These are phyloP conservation scores for Plutella xylostella DNA, from an alignment of 2,888 invertebrate genomes.

Conservation along the genomic window DNA sequence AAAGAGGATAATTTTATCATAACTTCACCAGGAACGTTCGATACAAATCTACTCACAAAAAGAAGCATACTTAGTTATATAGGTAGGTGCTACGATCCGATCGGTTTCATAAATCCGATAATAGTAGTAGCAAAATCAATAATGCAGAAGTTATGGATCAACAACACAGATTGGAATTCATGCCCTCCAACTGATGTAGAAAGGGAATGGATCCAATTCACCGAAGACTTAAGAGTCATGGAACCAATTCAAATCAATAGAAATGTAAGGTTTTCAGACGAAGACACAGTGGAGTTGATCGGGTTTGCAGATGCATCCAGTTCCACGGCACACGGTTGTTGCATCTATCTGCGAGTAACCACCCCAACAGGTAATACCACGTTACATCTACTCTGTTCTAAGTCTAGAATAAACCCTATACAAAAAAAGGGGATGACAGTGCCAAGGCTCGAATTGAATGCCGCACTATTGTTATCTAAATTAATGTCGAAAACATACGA, in stretches of 20 bases:
- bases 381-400: slow-evolving; percentile 14
- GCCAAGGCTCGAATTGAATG: slow-evolving; percentile 16
- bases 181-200: slow-evolving; percentile 2
- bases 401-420: slow-evolving; percentile 15
- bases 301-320: slow-evolving; percentile 16
- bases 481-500: slow-evolving; percentile 10
- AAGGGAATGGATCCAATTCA: slow-evolving; percentile 10
- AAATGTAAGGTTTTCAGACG: not conserved
- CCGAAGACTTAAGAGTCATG: slow-evolving; percentile 9
- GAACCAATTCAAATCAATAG: slow-evolving; percentile 6
- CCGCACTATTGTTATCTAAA: slow-evolving; percentile 14
- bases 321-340: slow-evolving; percentile 15
- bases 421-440: slow-evolving; percentile 12
- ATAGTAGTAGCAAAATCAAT: slow-evolving; percentile 12
- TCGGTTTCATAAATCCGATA: slow-evolving; percentile 14
- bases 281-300: slow-evolving; percentile 2
- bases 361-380: slow-evolving; percentile 8
- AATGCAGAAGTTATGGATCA: slow-evolving; percentile 14
- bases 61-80: slow-evolving; percentile 12
- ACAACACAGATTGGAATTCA: slow-evolving; percentile 12
- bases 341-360: slow-evolving; percentile 14
- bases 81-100: slow-evolving; percentile 14
- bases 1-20: slow-evolving; percentile 3
- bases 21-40: slow-evolving; percentile 3
- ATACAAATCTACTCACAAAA: not conserved